These are phyloP conservation scores for Cyclargus thomasi DNA, from an alignment of 1,140 invertebrate species.

Conservation along the genomic window DNA sequence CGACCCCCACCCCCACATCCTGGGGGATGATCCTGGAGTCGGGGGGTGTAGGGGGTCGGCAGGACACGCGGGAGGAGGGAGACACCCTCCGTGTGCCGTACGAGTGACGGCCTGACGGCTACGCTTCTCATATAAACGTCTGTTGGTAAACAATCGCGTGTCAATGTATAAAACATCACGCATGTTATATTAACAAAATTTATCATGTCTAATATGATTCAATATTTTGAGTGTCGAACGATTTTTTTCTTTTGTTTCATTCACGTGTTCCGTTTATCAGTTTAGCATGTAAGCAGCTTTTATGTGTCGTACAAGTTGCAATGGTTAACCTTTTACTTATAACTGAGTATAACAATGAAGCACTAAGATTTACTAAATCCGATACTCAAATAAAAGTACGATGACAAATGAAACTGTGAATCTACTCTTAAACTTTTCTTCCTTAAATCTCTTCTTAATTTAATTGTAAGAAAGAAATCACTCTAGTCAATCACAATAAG, in stretches of 20 bases:
- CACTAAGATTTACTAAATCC: too few species aligned
- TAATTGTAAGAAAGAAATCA: too few species aligned
- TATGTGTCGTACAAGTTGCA: too few species aligned
- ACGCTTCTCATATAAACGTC: slow-evolving; percentile 42
- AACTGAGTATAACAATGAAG: too few species aligned
- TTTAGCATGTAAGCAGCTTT: too few species aligned
- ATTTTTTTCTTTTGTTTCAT: background rate
- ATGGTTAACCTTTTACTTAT: too few species aligned
- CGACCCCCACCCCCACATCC: slow-evolving; percentile 42
- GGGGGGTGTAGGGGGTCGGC: slow-evolving; percentile 20
- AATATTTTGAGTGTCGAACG: background rate
- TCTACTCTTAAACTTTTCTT: too few species aligned
- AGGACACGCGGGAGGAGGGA: slow-evolving; percentile 24
- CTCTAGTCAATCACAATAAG: too few species aligned
- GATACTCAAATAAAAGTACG: too few species aligned
- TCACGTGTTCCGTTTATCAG: background rate
- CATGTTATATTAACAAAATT: background rate
- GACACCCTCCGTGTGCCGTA: slow-evolving; percentile 61
- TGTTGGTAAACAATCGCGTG: slow-evolving; percentile 70
- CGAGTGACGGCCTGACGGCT: slow-evolving; percentile 48
- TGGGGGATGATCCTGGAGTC: slow-evolving; percentile 39
- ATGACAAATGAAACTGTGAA: too few species aligned
- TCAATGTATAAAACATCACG: slow-evolving; percentile 1
- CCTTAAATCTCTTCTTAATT: too few species aligned
- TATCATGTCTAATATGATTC: background rate